phyloP scores from a whole-genome alignment of 2,113 vertebrate genomes.

The Agapornis roseicollis region DNA sequence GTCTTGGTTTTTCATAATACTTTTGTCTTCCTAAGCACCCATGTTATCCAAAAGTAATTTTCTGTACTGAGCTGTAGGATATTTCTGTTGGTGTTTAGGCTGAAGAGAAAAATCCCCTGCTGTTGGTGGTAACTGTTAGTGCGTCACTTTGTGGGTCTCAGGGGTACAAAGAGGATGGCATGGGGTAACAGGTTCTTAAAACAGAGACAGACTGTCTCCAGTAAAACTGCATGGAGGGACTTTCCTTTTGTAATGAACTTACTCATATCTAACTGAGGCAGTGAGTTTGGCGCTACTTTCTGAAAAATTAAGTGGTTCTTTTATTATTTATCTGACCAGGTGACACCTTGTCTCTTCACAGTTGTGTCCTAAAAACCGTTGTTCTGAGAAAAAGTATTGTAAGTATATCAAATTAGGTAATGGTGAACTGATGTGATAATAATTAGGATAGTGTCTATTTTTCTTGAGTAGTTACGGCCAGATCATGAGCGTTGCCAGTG shows the following conservation, averaged over 20 bases:
- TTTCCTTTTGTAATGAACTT: slow-evolving; percentile 12
- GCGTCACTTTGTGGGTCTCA: background rate
- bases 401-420: background rate
- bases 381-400: background rate
- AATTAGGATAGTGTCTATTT: background rate
- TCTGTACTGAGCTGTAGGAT: background rate
- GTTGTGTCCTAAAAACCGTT: background rate
- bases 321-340: background rate
- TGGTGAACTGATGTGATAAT: background rate
- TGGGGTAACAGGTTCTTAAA: background rate
- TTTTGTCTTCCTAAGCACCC: background rate
- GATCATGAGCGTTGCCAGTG: background rate
- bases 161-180: background rate
- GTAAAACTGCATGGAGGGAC: background rate
- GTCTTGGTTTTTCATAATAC: background rate
- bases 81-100: background rate
- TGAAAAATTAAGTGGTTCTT: background rate
- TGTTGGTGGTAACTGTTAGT: background rate
- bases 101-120: background rate
- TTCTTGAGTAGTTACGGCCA: background rate
- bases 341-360: background rate
- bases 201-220: background rate
- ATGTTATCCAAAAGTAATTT: background rate
- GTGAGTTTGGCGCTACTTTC: background rate
- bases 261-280: background rate